Percentiles rank a stretch among this genome's conserved stretches.
These are phyloP conservation scores for Calliopum simillimum DNA, from an alignment of 2,888 invertebrate species.

Conservation along the genomic window DNA sequence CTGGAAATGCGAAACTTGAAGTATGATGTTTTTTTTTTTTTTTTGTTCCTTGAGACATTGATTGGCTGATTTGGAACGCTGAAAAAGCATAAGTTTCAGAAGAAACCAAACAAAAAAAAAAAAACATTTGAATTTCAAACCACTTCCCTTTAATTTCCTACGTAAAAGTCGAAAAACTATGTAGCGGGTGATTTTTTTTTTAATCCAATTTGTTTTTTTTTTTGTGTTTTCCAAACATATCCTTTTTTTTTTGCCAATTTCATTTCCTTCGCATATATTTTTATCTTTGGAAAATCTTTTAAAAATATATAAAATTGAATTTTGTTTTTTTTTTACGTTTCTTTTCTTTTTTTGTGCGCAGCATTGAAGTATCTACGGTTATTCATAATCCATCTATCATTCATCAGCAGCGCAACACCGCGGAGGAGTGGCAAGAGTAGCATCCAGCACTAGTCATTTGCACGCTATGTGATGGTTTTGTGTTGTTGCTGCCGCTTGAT, in stretches of 20 bases:
- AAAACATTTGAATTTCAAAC: too few species aligned
- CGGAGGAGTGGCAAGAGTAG: not conserved
- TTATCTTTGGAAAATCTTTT: not conserved
- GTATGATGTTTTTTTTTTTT: too few species aligned
- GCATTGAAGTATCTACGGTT: slow-evolving; percentile 10
- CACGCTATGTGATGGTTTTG: slow-evolving; percentile 8
- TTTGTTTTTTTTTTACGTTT: not conserved
- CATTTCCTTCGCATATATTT: slow-evolving; percentile 2
- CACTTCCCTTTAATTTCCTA: slow-evolving; percentile 24
- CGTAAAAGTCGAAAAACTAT: not conserved
- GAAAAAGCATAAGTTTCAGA: too few species aligned
- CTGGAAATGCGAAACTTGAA: too few species aligned
- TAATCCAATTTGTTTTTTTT: not conserved
- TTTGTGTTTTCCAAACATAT: not conserved
- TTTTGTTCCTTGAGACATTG: too few species aligned
- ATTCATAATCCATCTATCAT: slow-evolving; percentile 49
- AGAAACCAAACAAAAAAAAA: too few species aligned
- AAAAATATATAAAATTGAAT: slow-evolving; percentile 27
- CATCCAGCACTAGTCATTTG: slow-evolving; percentile 28
- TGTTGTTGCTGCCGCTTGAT: not conserved
- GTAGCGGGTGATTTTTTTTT: not conserved
- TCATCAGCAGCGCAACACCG: slow-evolving; percentile 41
- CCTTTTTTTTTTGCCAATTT: slow-evolving; percentile 11
- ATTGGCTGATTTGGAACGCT: too few species aligned
- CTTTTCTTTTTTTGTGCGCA: not conserved